Evolutionary conservation across 2,113 vertebrate genomes (phyloP).

Genomic region (Nannospalax galili): DNA sequence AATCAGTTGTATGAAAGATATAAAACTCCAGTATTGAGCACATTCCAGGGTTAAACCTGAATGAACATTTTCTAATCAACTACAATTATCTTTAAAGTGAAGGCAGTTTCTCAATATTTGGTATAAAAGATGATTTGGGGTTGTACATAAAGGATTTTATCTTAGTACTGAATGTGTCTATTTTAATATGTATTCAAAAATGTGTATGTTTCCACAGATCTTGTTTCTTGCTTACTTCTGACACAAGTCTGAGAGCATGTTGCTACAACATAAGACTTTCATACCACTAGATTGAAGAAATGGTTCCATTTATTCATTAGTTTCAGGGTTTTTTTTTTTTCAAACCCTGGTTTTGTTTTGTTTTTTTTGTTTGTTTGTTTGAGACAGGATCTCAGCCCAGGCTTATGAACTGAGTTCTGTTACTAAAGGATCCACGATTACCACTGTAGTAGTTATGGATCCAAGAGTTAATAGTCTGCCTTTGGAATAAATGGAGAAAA

Average conservation of each 20-base stretch:
- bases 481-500: background rate
- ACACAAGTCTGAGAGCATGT: background rate
- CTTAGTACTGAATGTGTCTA: background rate
- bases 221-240: background rate
- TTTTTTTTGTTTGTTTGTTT: background rate
- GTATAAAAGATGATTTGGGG: background rate
- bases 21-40: background rate
- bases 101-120: background rate
- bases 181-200: background rate
- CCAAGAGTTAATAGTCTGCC: background rate
- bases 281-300: background rate
- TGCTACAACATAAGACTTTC: background rate
- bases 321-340: background rate
- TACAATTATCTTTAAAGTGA: background rate
- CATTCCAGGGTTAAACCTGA: background rate
- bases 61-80: background rate
- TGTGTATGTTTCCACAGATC: background rate
- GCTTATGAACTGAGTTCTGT: background rate
- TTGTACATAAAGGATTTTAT: background rate
- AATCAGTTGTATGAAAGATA: background rate
- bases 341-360: too few species aligned
- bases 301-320: background rate
- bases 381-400: background rate
- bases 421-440: background rate
- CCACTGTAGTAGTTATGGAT: background rate